Evolutionary conservation across 2,113 vertebrate genomes (phyloP), one percentile per base, ranked within the genome.

Genomic region (Coreoperca whiteheadi): DNA sequence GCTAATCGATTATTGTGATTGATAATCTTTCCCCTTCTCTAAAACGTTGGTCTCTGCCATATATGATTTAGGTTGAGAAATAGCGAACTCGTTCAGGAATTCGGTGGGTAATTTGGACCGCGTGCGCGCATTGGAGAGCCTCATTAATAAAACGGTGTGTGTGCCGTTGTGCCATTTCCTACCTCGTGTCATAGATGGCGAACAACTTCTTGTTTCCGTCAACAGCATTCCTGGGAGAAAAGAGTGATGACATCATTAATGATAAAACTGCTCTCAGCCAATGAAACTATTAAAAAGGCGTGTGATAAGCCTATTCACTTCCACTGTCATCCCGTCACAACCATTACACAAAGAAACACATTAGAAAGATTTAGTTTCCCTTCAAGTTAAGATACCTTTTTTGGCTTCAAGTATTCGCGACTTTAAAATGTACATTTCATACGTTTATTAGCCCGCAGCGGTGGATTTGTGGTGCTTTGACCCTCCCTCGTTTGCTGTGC

Each of bases 101-200:
- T 50, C 30, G 25, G 43, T 2, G 54, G 51, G 34, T 73, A 67
- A 77, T 41, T 82, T 57, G 50, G 63, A 11, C 21, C 30, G n/a
- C 8, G 37, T 6, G 46, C n/a, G 14, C 12, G 41, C n/a, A 20
- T 21, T 48, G 21, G 41, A 32, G 20, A 32, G 23, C 1, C 30
- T 79, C 50, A 3, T 61, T 48, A 28, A 61, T 25, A 15, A 32
- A 32, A 61, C 11, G 39, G 46, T 56, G 53, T 41, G 37, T 14
- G 67, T 68, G 34, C 1, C 20, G 69, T 59, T 51, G 66, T 64
- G 70, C 65, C 80, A 28, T 68, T n/a, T 79, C 96, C 93, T 89
- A 99, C 98, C 97, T 97, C 61, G 97, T 97, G 90, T 98, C 97
- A 89, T 98, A 99, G 94, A 99, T 97, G 79, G 96, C 96, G 88